A percentile compares a stretch with the other conserved stretches of the same genome.
These are phyloP conservation scores for Leptopilina myrica DNA, from an alignment of 2,888 invertebrate species.

Conservation along the genomic window DNA sequence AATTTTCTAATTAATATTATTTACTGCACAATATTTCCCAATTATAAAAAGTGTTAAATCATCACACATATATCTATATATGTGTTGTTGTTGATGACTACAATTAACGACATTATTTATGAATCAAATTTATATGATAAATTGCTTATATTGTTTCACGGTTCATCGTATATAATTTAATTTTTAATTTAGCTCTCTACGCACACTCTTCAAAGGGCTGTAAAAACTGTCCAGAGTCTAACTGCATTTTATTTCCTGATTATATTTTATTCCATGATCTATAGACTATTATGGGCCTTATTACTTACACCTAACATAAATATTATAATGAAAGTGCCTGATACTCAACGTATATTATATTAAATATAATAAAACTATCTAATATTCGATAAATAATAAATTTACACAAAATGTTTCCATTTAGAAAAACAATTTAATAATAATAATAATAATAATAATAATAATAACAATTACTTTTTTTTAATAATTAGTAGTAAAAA, in stretches of 20 bases:
- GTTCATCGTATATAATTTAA: background rate
- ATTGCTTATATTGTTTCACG: background rate
- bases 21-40: constrained; percentile 3
- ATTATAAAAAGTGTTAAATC: constrained; percentile 10
- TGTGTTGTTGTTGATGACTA: background rate
- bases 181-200: background rate
- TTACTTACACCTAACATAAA: background rate
- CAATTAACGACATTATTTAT: constrained; percentile 6
- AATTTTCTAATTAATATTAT: background rate
- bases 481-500: no score
- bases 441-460: no score
- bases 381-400: no score
- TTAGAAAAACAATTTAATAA: no score
- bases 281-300: background rate
- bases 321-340: background rate
- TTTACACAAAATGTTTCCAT: no score
- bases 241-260: constrained; percentile 9
- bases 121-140: constrained; percentile 3
- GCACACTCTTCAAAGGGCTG: background rate
- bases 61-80: background rate
- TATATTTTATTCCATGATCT: background rate
- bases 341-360: background rate
- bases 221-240: constrained; percentile 7
- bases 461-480: no score
- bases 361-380: no score